Evolutionary conservation across 2,113 vertebrate species (phyloP).

Genomic region (Cettia cetti): DNA sequence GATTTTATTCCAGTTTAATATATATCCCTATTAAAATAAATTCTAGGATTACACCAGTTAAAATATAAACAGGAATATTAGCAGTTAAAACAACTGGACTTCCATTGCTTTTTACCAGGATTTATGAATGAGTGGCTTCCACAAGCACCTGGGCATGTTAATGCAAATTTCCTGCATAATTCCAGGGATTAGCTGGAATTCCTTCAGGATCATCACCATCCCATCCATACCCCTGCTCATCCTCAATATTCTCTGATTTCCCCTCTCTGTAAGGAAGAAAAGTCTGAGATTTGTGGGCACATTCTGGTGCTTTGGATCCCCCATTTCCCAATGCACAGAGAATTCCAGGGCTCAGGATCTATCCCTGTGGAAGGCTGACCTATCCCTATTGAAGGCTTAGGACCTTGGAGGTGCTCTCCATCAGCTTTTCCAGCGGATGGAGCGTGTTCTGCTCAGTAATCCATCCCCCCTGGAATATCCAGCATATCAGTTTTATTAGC

Average conservation of each 20-base stretch:
- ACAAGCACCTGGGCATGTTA: neutral
- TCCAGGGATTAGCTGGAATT: neutral
- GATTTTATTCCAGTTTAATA: neutral
- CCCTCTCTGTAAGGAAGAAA: fast-evolving
- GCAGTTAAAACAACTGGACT: neutral
- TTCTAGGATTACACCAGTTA: neutral
- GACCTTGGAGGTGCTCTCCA: no score
- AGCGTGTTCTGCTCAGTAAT: neutral
- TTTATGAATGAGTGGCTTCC: neutral
- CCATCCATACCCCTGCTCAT: neutral
- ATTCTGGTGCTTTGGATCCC: neutral
- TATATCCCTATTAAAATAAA: neutral
- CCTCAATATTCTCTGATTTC: neutral
- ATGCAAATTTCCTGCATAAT: neutral
- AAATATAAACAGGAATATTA: neutral
- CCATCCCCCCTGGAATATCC: neutral
- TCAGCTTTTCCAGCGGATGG: neutral
- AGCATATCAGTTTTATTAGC: constrained; percentile 29
- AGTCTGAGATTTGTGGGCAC: neutral
- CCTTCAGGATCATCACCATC: neutral
- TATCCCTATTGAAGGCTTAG: neutral
- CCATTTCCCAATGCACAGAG: neutral
- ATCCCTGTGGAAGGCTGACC: neutral
- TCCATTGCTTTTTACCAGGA: neutral
- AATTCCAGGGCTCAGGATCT: neutral